Conservation (phyloP, 2,888 invertebrate species). For the Eupeodes luniger region DNA sequence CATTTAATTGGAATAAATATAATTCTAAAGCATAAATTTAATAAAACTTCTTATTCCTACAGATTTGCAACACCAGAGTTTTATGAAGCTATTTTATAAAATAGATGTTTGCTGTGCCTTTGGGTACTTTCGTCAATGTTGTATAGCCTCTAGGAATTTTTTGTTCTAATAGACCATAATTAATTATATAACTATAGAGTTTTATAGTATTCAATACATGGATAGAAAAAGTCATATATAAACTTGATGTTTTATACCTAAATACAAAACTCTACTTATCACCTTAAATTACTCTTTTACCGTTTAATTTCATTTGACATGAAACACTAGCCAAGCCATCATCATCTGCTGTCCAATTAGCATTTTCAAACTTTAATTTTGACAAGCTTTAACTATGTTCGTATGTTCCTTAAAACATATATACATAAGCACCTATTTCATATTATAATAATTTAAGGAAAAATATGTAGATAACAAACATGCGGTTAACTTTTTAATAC, state of each 20-base stretch:
- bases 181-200: too few species aligned
- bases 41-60: too few species aligned
- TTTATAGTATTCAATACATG: too few species aligned
- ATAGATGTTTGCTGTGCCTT: too few species aligned
- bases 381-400: slow-evolving; percentile 5
- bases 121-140: too few species aligned
- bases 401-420: too few species aligned
- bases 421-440: neutral
- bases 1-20: too few species aligned
- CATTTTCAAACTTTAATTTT: slow-evolving; percentile 24
- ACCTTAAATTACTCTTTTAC: slow-evolving; percentile 4
- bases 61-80: too few species aligned
- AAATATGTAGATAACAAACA: slow-evolving; percentile 31
- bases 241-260: neutral
- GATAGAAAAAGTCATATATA: neutral
- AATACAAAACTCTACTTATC: neutral
- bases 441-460: neutral
- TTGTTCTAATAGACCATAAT: too few species aligned
- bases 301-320: slow-evolving; percentile 13
- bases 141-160: too few species aligned
- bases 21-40: too few species aligned
- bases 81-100: too few species aligned
- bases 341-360: slow-evolving; percentile 39
- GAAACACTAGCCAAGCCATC: slow-evolving; percentile 5
- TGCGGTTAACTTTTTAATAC: slow-evolving; percentile 51